Evolutionary conservation across 2,797 vertebrate genomes (phyloP).

Genomic region (Brotogeris chrysoptera): DNA sequence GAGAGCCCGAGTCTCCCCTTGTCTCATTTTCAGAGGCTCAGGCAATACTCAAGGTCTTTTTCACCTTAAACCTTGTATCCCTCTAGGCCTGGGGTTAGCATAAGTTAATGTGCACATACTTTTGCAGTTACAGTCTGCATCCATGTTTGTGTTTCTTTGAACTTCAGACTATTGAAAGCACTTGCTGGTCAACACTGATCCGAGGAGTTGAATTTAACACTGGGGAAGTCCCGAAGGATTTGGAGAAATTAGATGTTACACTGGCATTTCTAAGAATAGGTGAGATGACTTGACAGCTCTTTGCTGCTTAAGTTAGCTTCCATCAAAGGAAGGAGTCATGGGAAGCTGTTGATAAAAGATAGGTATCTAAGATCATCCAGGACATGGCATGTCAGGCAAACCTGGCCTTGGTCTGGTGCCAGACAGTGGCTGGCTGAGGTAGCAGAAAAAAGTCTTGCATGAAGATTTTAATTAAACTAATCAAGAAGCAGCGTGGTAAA

Average conservation of each 20-base stretch:
- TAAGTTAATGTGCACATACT: fast-evolving
- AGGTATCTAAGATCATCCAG: not conserved
- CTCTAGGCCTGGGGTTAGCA: not conserved
- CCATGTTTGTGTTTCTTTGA: not conserved
- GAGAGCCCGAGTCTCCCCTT: not conserved
- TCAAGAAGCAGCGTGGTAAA: not conserved
- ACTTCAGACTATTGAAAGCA: not conserved
- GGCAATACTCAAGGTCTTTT: not conserved
- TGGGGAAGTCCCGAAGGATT: not conserved
- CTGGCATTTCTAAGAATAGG: not conserved
- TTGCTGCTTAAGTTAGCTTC: not conserved
- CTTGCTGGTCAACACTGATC: not conserved
- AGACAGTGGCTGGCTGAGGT: not conserved
- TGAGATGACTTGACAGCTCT: not conserved
- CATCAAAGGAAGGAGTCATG: not conserved
- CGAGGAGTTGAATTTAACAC: not conserved
- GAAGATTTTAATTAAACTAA: fast-evolving
- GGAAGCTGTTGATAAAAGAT: not conserved
- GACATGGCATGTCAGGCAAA: not conserved
- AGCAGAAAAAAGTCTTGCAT: not conserved
- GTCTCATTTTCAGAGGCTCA: not conserved
- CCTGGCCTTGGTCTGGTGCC: not conserved
- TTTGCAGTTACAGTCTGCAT: not conserved
- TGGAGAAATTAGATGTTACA: not conserved
- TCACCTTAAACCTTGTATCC: not conserved